Evolutionary conservation across 2,113 vertebrate genomes (phyloP), one percentile per base, ranked within the genome.

Genomic region (Muscicapa adusta): DNA sequence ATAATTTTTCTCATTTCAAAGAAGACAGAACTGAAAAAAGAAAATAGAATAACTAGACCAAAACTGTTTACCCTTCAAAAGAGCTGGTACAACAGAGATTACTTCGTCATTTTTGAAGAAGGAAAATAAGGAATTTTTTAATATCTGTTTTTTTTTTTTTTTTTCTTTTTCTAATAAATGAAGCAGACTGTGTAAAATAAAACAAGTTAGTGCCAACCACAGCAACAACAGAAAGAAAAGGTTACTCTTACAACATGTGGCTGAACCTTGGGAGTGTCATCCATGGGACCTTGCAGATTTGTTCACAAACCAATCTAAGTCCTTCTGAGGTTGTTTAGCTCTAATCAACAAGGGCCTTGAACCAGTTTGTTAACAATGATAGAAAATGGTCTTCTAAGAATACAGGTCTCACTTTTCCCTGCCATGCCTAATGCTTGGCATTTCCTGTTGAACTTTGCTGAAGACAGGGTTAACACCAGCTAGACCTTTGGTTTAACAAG

Each of bases 101-200:
- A 34, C 3, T 66, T 89, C 20, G 57, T 13, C 8, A 29, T 58
- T 86, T 42, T 17, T 31, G 36, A 36, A 61, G n/a, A 77, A 66
- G 19, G 1, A 18, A 86, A 86, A 68, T 12, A 61, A 5, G 1
- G 17, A 65, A 17, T 18, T 5, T 75, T 71, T 68, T 12, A 18
- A 18, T 36, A 2, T 54, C n/a, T n/a, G n/a, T n/a, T n/a, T n/a
- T n/a, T n/a, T 36, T 3, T 8, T 4, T 34, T 24, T 5, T 48
- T 51, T 63, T 31, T 19, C 3, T 61, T 43, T 45, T 5, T 4
- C 2, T 12, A 51, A 6, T 57, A 36, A 38, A 79, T 61, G 24
- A 60, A 56, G 8, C 18, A 57, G 28, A 34, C 7, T 50, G 9
- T 29, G 22, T 38, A 48, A 92, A 92, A 38, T 38, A 47, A 88